A percentile compares a stretch with the other conserved stretches of the same genome.
Conservation (phyloP, 2,113 vertebrate genomes). For the Urocolius indicus region DNA sequence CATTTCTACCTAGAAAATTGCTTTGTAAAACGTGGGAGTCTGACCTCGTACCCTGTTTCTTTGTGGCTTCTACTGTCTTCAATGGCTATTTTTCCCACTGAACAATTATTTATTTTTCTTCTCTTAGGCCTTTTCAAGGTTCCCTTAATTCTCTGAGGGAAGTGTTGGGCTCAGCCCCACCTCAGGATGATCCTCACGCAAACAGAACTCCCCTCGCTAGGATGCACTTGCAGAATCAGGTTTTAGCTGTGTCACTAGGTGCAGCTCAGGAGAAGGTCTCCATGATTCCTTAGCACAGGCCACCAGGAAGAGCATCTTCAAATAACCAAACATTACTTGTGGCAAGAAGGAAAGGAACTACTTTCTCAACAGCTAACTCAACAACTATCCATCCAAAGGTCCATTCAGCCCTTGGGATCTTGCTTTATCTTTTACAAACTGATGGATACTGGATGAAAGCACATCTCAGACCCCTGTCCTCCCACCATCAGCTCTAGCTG, state of each 20-base stretch:
- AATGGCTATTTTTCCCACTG: slow-evolving; percentile 68
- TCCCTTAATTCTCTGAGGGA: background rate
- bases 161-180: background rate
- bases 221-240: background rate
- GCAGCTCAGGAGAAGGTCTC: background rate
- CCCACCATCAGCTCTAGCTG: background rate
- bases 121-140: slow-evolving; percentile 16
- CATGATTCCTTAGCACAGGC: background rate
- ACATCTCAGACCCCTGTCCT: background rate
- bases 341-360: background rate
- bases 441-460: background rate
- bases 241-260: background rate
- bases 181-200: background rate
- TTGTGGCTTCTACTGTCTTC: slow-evolving; percentile 55
- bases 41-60: slow-evolving; percentile 66
- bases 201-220: background rate
- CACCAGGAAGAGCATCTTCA: background rate
- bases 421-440: background rate
- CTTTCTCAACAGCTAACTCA: background rate
- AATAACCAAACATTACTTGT: background rate
- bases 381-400: background rate
- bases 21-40: slow-evolving; percentile 53
- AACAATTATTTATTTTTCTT: background rate
- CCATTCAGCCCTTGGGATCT: background rate
- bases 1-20: slow-evolving; percentile 52